These are phyloP conservation scores for Circaetus cinerascens DNA, from an alignment of 2,113 vertebrate genomes.

Conservation along the genomic window DNA sequence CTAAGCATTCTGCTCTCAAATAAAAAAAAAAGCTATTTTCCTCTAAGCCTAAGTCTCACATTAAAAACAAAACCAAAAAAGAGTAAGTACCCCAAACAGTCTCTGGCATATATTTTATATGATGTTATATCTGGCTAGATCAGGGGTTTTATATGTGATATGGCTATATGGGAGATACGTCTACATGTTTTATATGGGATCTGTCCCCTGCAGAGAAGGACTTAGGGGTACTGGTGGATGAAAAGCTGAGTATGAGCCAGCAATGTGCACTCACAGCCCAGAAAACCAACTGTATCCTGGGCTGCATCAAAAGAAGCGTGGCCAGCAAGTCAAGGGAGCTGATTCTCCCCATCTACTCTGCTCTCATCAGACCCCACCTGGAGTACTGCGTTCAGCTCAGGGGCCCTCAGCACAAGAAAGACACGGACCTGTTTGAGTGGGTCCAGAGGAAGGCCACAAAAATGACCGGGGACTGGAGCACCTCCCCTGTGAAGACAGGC, in stretches of 20 bases:
- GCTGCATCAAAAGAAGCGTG: accelerated
- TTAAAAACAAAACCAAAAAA: background rate
- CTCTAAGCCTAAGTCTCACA: background rate
- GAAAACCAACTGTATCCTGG: background rate
- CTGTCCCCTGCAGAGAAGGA: background rate
- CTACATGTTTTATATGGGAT: background rate
- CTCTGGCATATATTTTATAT: background rate
- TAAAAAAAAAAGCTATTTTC: background rate
- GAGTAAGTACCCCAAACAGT: background rate
- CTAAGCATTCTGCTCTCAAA: background rate
- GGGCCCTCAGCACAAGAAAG: accelerated
- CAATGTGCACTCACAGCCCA: accelerated
- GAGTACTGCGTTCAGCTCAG: background rate
- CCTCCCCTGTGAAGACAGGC: background rate
- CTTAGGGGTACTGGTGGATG: background rate
- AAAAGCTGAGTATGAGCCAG: background rate
- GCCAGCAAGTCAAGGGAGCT: accelerated
- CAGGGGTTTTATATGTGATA: background rate
- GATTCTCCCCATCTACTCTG: background rate
- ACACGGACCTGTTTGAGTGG: accelerated
- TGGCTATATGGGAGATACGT: no score
- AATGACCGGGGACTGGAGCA: background rate
- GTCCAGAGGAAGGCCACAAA: background rate
- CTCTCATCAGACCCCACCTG: background rate
- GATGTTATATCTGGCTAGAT: background rate